phyloP scores from a whole-genome alignment of 2,797 vertebrate species.

The Harpagifer antarcticus region DNA sequence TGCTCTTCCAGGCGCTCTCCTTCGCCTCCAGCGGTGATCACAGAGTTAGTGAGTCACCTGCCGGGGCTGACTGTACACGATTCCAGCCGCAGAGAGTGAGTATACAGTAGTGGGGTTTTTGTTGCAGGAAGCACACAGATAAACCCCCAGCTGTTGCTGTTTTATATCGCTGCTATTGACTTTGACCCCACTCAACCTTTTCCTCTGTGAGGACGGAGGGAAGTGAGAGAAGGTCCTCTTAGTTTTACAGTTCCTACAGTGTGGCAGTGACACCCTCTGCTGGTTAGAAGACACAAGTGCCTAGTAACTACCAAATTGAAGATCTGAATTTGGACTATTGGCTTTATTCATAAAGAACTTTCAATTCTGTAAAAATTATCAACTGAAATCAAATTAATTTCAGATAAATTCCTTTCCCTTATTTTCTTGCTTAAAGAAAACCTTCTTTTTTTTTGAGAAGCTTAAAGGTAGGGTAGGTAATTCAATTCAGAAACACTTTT shows the following conservation, averaged over 20 bases:
- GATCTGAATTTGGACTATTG: no score
- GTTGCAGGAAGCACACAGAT: no score
- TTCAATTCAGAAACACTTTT: no score
- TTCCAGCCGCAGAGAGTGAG: constrained; percentile 56
- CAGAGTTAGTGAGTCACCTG: constrained; percentile 30
- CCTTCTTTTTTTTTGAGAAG: no score
- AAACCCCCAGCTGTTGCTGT: background rate
- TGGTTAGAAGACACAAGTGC: constrained; percentile 40
- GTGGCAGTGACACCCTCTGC: constrained; percentile 55
- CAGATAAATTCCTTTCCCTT: no score
- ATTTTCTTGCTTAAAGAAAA: no score
- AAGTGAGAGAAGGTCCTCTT: background rate
- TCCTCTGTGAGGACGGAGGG: background rate
- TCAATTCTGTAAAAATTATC: no score
- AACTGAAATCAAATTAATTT: no score
- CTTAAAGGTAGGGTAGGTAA: no score
- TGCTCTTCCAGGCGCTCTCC: constrained; percentile 47
- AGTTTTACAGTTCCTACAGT: constrained; percentile 5
- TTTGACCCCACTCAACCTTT: background rate
- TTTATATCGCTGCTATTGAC: background rate
- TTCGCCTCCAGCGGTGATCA: background rate
- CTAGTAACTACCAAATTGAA: no score
- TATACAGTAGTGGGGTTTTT: background rate
- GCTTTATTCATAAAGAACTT: no score
- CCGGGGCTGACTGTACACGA: constrained; percentile 16